A percentile compares a stretch with the other conserved stretches of the same genome.
phyloP scores from a whole-genome alignment of 2,797 vertebrate genomes.

The Gymnothorax javanicus region DNA sequence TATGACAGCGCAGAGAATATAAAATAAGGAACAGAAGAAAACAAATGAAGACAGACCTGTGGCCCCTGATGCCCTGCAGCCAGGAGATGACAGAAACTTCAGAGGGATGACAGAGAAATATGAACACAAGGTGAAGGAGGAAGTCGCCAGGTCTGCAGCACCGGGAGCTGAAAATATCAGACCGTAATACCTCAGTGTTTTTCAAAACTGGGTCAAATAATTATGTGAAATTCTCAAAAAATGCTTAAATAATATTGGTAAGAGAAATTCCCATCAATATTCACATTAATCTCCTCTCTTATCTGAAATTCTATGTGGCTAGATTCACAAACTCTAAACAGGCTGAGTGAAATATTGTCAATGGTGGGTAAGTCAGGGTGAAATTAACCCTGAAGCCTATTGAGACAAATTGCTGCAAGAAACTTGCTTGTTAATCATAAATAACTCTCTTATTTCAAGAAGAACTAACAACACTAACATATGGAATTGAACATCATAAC shows the following conservation, averaged over 20 bases:
- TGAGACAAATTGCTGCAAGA: no score
- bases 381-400: neutral
- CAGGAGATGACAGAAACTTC: conserved; percentile 92
- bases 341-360: no score
- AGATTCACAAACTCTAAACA: neutral
- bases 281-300: neutral
- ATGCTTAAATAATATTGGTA: neutral
- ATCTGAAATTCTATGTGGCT: neutral
- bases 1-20: neutral
- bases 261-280: neutral
- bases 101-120: conserved; percentile 92
- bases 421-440: no score
- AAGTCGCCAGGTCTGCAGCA: neutral
- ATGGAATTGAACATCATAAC: no score
- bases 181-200: neutral
- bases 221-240: neutral
- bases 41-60: conserved; percentile 82
- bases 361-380: neutral
- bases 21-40: conserved; percentile 48
- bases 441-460: no score
- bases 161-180: conserved; percentile 2
- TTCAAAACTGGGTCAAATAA: neutral
- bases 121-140: conserved; percentile 72
- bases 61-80: conserved; percentile 85
- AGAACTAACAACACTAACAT: no score